Evolutionary conservation across 2,888 invertebrate species (phyloP).

Genomic region (Calameuta idolon): DNA sequence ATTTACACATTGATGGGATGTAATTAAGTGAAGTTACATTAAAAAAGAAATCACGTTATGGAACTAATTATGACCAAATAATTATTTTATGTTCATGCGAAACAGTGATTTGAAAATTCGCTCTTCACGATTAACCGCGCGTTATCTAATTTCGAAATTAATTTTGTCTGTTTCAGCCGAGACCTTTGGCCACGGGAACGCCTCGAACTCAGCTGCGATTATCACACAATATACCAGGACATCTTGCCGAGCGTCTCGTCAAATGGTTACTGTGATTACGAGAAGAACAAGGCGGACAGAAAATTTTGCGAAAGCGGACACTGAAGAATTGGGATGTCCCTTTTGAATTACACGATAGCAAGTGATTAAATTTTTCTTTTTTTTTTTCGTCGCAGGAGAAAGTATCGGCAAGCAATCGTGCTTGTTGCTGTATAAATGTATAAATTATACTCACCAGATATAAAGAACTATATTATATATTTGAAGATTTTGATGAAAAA

Average conservation of each 20-base stretch:
- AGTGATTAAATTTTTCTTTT: background rate
- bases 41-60: background rate
- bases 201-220: conserved; percentile 22
- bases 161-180: conserved; percentile 19
- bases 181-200: conserved; percentile 20
- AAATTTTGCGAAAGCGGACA: conserved; percentile 13
- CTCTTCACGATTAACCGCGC: background rate
- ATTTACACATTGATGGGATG: background rate
- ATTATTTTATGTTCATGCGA: background rate
- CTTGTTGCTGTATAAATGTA: conserved; percentile 16
- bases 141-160: background rate
- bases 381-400: conserved; percentile 4
- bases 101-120: background rate
- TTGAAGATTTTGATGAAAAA: background rate
- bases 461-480: background rate
- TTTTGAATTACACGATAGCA: background rate
- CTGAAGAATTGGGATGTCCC: background rate
- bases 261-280: conserved; percentile 13
- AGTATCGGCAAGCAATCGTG: conserved; percentile 1
- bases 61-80: background rate
- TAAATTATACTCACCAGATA: background rate
- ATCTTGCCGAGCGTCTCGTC: conserved; percentile 19
- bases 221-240: conserved; percentile 19
- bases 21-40: too few relatives aligned
- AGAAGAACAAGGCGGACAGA: background rate